Evolutionary conservation across 2,797 vertebrate genomes (phyloP).

Genomic region (Coregonus sp.): DNA sequence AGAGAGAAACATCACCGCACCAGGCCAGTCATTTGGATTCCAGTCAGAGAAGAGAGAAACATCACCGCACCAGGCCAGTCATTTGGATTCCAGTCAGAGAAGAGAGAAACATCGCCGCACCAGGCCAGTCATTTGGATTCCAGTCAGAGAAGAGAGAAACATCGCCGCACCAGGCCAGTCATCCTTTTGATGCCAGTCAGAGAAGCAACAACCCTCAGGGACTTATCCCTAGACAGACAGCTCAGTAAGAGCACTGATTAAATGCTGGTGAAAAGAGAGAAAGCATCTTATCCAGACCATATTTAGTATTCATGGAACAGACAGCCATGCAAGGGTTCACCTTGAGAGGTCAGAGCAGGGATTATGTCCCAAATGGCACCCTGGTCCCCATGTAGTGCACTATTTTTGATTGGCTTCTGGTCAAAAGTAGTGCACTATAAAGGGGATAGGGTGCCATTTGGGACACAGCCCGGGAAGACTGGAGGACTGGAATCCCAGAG

Average conservation of each 20-base stretch:
- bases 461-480: conserved; percentile 50
- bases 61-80: too few relatives aligned
- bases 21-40: too few relatives aligned
- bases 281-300: conserved; percentile 73
- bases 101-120: conserved; percentile 27
- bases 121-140: too few relatives aligned
- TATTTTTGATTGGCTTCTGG: neutral
- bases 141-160: neutral
- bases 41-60: too few relatives aligned
- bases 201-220: conserved; percentile 59
- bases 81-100: too few relatives aligned
- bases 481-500: conserved; percentile 67
- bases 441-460: conserved; percentile 13
- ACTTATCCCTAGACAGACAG: conserved; percentile 65
- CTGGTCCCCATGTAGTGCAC: neutral
- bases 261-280: conserved; percentile 69
- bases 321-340: conserved; percentile 74
- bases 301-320: conserved; percentile 75
- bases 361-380: neutral
- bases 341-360: conserved; percentile 71
- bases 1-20: too few relatives aligned
- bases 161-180: conserved; percentile 44
- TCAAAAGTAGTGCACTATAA: neutral
- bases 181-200: conserved; percentile 70
- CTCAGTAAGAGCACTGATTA: conserved; percentile 75